Conservation (phyloP, 2,888 invertebrate species). For the Drosophila prostipennis region DNA sequence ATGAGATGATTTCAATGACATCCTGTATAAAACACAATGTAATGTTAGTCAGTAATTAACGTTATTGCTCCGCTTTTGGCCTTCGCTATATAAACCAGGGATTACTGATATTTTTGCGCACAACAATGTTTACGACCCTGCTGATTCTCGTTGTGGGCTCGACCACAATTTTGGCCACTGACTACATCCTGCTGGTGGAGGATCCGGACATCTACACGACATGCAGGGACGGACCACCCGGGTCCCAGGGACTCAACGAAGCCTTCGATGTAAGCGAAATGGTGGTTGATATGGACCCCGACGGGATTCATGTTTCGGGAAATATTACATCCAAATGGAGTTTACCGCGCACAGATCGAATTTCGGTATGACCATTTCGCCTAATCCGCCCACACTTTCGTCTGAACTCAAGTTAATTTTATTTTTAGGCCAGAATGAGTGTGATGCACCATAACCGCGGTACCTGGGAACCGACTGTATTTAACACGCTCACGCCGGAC, state of each 20-base stretch:
- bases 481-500: not conserved
- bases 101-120: not conserved
- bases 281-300: not conserved
- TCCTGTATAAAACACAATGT: not conserved
- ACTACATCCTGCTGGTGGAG: not conserved
- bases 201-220: not conserved
- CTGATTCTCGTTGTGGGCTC: not conserved
- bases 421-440: not conserved
- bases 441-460: constrained; percentile 1
- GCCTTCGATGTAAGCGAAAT: not conserved
- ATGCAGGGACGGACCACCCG: not conserved
- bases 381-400: not conserved
- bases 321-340: not conserved
- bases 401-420: too few species aligned
- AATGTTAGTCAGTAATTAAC: not conserved
- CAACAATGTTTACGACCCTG: not conserved
- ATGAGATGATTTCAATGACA: too few species aligned
- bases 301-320: constrained; percentile 1
- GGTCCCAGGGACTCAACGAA: not conserved
- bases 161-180: not conserved
- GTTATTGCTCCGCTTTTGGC: too few species aligned
- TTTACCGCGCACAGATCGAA: not conserved
- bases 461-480: constrained; percentile 2
- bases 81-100: not conserved
- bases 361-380: not conserved